Evolutionary conservation across 2,113 vertebrate genomes (phyloP), one percentile per base, ranked within the genome.

Genomic region (Nothocercus nigrocapillus): DNA sequence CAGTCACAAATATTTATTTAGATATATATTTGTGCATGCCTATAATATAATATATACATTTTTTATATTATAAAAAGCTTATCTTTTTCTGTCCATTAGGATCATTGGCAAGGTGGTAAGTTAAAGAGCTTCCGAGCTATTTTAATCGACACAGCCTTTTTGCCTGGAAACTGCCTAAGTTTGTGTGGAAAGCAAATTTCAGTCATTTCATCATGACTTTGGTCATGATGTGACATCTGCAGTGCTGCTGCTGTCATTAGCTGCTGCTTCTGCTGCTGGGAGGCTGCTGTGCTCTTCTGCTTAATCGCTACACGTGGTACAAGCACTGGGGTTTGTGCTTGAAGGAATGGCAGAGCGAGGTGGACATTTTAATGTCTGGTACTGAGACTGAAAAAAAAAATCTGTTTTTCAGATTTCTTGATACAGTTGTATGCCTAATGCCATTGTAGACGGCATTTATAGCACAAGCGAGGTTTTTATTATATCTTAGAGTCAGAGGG

Each of bases 231-330:
- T 78, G 21, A 27, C 73, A n/a, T 67, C 40, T 20, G 25, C n/a
- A 47, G 47, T 54, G 13, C 38, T 81, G 11, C 21, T 53, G 40
- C 13, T 62, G 28, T 42, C 54, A 22, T 81, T 25, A 66, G 22
- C 63, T 70, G 27, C 24, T 15, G 30, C 34, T 32, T 82, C 4
- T 76, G 53, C 80, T 1, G 2, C 25, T 27, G 34, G 8, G 40
- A 74, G 49, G 10, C 21, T 27, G 18, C 21, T 67, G 54, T 18
- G 4, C 30, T 53, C 5, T 28, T 40, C 28, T 73, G 5, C 47
- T 85, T 53, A 42, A 53, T 73, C n/a, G 25, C 19, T 45, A 14
- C 12, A 28, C 0, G 0, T 3, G 45, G 13, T 24, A 30, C 45
- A 73, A 49, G 9, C 9, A 3, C 4, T 51, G 49, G 63, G 51